phyloP scores from a whole-genome alignment of 2,113 vertebrate genomes.

The Noturus placidus region DNA sequence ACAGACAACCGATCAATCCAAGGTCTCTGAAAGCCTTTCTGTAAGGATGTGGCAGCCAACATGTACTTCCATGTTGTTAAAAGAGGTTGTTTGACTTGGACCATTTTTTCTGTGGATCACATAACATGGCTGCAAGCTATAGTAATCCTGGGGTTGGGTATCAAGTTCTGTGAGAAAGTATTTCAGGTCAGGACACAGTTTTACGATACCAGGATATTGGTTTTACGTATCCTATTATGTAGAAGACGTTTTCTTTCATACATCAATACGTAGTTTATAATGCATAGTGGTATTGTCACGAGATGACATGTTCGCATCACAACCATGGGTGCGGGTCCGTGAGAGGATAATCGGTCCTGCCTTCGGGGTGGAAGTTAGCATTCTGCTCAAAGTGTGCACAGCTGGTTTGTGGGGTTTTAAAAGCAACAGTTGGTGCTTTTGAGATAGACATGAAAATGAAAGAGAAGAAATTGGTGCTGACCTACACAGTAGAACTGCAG shows the following conservation, averaged over 20 bases:
- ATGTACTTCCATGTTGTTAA: neutral
- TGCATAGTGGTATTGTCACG: neutral
- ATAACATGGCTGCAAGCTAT: conserved; percentile 5
- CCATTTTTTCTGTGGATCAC: neutral
- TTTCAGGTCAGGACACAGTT: conserved; percentile 3
- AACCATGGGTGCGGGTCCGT: neutral
- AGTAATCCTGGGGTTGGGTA: neutral
- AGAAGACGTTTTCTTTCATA: neutral
- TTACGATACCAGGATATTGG: neutral
- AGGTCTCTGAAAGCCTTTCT: neutral
- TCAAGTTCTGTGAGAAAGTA: neutral
- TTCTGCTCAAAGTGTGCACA: neutral
- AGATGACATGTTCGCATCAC: neutral
- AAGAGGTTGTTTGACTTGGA: conserved; percentile 8
- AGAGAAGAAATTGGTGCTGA: neutral
- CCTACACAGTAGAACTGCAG: neutral
- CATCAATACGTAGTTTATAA: neutral
- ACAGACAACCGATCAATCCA: conserved; percentile 7
- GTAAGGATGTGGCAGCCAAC: neutral
- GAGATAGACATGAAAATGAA: neutral
- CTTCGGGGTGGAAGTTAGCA: neutral
- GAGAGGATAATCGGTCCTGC: neutral
- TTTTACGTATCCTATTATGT: neutral
- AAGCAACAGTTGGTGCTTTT: neutral
- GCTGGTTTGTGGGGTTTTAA: neutral